Evolutionary conservation across 2,888 invertebrate genomes (phyloP), one percentile per base, ranked within the genome.

Genomic region (Cryptus viduatorius): DNA sequence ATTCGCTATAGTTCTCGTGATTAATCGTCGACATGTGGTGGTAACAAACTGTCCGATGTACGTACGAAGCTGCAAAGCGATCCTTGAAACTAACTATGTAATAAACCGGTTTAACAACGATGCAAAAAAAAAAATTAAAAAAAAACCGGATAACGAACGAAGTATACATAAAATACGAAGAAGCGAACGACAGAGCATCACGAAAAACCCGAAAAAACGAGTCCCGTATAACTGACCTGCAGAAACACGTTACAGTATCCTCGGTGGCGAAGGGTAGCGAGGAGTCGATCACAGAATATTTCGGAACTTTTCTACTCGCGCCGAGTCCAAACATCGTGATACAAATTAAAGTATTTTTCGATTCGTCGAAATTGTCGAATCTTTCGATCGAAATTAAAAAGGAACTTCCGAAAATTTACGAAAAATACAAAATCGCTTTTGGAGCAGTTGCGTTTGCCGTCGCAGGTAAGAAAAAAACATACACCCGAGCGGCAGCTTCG

Each of bases 221-320:
- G n/a, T 42, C 16, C 12, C 29, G 37, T 3, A 37, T 61, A 88
- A 89, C 91, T 94, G 94, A 97, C 97, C 97, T 96, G 96, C 97
- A 97, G 94, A 97, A 97, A 93, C 97, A 97, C 90, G 96, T 96
- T 93, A 97, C 96, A 84, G 96, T 96, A 90, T 95, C 95, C 91
- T 95, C 95, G 88, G 96, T 96, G 93, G 96, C 96, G 89, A 96
- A 93, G 88, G 96, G 95, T 89, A 96, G 94, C 85, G 95, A 95
- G 88, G 94, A 91, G 85, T 93, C 92, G 88, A 94, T 94, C 90
- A 91, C 92, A 89, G 92, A 93, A 89, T 93, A 93, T 86, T 92
- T 93, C 64, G 92, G 89, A 61, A 92, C 90, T 88, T 92, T 93
- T 80, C 92, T 90, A 86, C 88, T 89, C 42, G 65, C 65, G 67